Percentiles rank a stretch among this genome's conserved stretches.
Conservation (phyloP, 2,797 vertebrate genomes). For the Calcarius lapponicus region DNA sequence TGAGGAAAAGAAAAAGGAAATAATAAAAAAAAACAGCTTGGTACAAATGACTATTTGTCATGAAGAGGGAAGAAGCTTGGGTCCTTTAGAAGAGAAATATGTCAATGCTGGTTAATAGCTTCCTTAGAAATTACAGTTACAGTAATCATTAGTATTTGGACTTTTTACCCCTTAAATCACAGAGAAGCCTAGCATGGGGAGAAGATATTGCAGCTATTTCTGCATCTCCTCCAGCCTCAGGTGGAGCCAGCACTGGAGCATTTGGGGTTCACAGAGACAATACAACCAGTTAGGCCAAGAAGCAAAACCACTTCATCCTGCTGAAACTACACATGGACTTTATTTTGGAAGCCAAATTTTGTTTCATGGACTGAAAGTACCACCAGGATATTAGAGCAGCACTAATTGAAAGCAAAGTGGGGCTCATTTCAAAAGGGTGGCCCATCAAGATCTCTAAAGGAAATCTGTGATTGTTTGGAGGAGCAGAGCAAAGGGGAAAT, state of each 20-base stretch:
- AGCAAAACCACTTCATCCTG: neutral
- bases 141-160: conserved; percentile 4
- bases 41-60: conserved; percentile 15
- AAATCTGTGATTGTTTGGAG: neutral
- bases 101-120: conserved; percentile 24
- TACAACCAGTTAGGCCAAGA: neutral
- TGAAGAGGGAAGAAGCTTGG: neutral
- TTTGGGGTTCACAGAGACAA: neutral
- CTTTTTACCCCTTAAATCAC: conserved; percentile 25
- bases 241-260: neutral
- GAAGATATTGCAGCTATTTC: neutral
- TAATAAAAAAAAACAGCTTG: neutral
- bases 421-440: neutral
- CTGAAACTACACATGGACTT: neutral
- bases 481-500: neutral
- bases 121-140: conserved; percentile 20
- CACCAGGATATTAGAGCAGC: neutral
- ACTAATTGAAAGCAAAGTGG: neutral
- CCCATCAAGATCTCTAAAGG: neutral
- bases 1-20: neutral
- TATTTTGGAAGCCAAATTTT: neutral
- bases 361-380: neutral
- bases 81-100: neutral
- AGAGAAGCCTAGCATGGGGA: neutral
- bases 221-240: neutral